Conservation (phyloP, 2,888 invertebrate species). For the Parnassius mnemosyne region DNA sequence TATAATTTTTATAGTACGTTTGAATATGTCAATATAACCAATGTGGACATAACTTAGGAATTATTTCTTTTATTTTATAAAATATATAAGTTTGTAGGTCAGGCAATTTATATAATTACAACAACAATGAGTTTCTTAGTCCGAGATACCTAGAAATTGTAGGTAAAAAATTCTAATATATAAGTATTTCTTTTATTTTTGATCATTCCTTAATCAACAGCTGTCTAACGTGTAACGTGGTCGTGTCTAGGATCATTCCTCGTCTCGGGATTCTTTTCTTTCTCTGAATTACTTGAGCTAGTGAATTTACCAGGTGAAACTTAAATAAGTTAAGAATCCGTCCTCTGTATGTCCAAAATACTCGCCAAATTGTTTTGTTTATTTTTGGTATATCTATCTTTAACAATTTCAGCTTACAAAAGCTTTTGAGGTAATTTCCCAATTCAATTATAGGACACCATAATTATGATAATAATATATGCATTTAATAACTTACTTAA, state of each 20-base stretch:
- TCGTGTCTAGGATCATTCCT: slow-evolving; percentile 60
- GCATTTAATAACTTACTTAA: slow-evolving; percentile 65
- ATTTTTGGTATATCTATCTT: no score
- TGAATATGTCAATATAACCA: neutral
- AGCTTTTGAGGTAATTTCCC: slow-evolving; percentile 28
- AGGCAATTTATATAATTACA: slow-evolving; percentile 36
- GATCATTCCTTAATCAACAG: slow-evolving; percentile 49
- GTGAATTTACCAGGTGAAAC: neutral
- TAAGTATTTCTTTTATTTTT: slow-evolving; percentile 55
- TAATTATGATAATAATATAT: slow-evolving; percentile 49
- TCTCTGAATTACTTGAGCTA: neutral
- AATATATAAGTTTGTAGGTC: slow-evolving; percentile 28
- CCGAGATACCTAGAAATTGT: slow-evolving; percentile 63
- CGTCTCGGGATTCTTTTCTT: neutral
- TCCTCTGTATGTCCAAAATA: no score
- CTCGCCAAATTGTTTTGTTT: no score
- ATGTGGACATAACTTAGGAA: slow-evolving; percentile 13
- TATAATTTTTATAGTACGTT: no score
- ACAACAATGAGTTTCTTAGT: slow-evolving; percentile 61
- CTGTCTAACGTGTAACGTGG: slow-evolving; percentile 54
- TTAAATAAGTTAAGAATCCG: neutral
- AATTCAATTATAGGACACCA: slow-evolving; percentile 30
- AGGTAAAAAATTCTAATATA: slow-evolving; percentile 65
- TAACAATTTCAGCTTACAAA: no score
- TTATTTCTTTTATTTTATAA: slow-evolving; percentile 20